phyloP scores from a whole-genome alignment of 1,140 invertebrate species.

The Mamestra configurata region DNA sequence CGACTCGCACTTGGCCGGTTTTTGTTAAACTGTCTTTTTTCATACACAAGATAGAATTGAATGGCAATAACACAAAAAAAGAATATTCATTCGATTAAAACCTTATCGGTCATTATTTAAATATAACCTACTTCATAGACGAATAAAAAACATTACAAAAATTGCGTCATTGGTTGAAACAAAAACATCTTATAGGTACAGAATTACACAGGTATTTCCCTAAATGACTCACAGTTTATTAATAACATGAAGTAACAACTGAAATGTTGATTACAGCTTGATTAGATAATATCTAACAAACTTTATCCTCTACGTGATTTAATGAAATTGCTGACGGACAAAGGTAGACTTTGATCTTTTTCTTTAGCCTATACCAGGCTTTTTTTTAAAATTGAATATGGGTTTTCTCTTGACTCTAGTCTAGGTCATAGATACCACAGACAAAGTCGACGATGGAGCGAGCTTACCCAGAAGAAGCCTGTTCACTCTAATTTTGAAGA shows the following conservation, averaged over 20 bases:
- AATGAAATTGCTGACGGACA: not conserved
- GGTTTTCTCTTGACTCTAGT: too few species aligned
- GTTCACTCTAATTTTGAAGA: too few species aligned
- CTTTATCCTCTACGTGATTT: conserved; percentile 15
- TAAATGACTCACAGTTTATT: conserved; percentile 21
- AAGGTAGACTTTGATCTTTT: not conserved
- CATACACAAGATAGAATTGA: too few species aligned
- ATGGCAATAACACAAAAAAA: too few species aligned
- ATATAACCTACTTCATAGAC: not conserved
- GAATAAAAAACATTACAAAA: not conserved
- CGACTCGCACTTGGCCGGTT: too few species aligned
- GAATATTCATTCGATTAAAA: not conserved
- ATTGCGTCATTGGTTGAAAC: conserved; percentile 7
- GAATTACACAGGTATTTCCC: conserved; percentile 22
- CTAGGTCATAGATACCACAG: too few species aligned
- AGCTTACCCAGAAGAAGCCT: too few species aligned
- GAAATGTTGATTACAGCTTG: conserved; percentile 24
- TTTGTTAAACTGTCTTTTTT: too few species aligned
- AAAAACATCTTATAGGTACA: not conserved
- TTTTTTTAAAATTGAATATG: too few species aligned
- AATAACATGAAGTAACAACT: not conserved
- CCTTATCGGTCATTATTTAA: not conserved
- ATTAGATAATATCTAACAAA: conserved; percentile 4
- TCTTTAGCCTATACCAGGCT: too few species aligned
- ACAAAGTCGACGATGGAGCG: too few species aligned